phyloP scores from a whole-genome alignment of 2,113 vertebrate species.

The Turnix velox region DNA sequence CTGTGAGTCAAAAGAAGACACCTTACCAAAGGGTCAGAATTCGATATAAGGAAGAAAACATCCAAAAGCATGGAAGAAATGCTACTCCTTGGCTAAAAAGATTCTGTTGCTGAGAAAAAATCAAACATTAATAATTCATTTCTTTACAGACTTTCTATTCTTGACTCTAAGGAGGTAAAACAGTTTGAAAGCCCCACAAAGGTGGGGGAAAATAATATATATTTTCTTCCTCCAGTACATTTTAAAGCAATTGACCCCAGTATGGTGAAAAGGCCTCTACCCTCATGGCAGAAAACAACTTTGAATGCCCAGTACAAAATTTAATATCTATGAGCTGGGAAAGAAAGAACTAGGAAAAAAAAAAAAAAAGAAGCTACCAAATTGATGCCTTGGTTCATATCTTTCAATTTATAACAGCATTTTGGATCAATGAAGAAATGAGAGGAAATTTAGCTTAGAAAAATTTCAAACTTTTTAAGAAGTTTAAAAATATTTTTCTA shows the following conservation, averaged over 20 bases:
- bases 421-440: neutral
- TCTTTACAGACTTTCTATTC: constrained; percentile 59
- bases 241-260: constrained; percentile 60
- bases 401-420: neutral
- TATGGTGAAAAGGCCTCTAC: neutral
- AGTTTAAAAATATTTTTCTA: neutral
- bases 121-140: constrained; percentile 76
- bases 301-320: constrained; percentile 14
- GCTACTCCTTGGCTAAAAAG: constrained; percentile 50
- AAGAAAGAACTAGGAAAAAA: neutral
- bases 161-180: constrained; percentile 50
- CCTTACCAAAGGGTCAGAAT: constrained; percentile 70
- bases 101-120: constrained; percentile 62
- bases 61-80: constrained; percentile 64
- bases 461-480: neutral
- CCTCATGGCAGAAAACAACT: constrained; percentile 13
- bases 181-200: constrained; percentile 56
- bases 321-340: neutral
- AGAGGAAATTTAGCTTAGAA: neutral
- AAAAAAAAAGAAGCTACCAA: neutral
- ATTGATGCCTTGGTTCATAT: neutral
- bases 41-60: constrained; percentile 68
- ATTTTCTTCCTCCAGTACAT: constrained; percentile 15
- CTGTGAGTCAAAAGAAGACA: constrained; percentile 72
- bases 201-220: neutral